Conservation (phyloP, 2,113 vertebrate species). For the Neopipo cinnamomea region DNA sequence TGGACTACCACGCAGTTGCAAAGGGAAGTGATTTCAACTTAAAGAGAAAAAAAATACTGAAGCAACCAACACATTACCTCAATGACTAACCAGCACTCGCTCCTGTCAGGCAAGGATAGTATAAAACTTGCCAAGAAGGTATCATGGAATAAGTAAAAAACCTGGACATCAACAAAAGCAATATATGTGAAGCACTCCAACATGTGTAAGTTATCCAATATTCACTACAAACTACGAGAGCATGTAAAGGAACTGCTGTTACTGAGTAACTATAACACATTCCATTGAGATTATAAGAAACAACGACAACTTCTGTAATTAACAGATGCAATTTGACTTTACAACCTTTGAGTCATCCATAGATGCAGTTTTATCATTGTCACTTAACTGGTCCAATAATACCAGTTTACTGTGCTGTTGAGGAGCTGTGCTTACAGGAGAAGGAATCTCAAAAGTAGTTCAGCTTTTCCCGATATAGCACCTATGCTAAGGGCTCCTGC, state of each 20-base stretch:
- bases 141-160: neutral
- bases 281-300: neutral
- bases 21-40: neutral
- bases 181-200: neutral
- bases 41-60: neutral
- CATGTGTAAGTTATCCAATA: fast-evolving
- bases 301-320: neutral
- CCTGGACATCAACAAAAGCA: neutral
- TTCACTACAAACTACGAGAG: neutral
- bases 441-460: neutral
- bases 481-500: constrained; percentile 13
- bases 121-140: neutral
- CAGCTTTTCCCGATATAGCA: neutral
- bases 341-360: neutral
- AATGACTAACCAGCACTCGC: neutral
- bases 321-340: neutral
- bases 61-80: neutral
- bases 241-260: neutral
- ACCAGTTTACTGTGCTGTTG: neutral
- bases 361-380: neutral
- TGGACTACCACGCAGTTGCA: neutral
- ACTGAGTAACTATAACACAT: neutral
- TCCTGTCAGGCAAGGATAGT: neutral
- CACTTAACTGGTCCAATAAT: neutral
- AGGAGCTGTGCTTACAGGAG: neutral